phyloP scores from a whole-genome alignment of 2,888 invertebrate species.

The Neoitamus cyanurus region DNA sequence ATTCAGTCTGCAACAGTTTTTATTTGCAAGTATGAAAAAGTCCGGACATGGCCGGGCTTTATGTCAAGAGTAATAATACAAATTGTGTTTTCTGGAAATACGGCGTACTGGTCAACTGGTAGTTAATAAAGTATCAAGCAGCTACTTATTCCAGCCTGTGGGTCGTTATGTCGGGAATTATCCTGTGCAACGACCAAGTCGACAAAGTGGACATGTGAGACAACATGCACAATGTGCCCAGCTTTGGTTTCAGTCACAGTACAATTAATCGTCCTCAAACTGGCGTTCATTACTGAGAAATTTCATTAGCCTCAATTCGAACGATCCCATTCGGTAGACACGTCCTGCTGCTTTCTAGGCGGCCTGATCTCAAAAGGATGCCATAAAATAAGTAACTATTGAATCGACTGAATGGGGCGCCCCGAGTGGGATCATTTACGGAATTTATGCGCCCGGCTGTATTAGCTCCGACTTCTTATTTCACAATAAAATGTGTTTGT shows the following conservation, averaged over 20 bases:
- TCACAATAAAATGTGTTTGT: conserved; percentile 31
- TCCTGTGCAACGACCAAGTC: neutral
- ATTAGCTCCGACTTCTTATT: conserved; percentile 26
- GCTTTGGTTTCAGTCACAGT: neutral
- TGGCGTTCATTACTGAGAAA: conserved; percentile 1
- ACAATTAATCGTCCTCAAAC: neutral
- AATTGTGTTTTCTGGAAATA: too few species aligned
- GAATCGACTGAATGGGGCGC: neutral
- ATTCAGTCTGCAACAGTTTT: too few species aligned
- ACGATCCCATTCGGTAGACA: neutral
- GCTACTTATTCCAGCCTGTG: neutral
- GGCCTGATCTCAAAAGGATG: neutral
- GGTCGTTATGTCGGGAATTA: neutral
- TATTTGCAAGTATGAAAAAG: too few species aligned
- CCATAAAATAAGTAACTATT: conserved; percentile 26
- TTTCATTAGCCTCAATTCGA: conserved; percentile 10
- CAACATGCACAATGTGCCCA: neutral
- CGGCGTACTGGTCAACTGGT: too few species aligned
- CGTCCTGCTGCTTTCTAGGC: neutral
- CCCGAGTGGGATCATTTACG: conserved; percentile 12
- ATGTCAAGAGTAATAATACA: too few species aligned
- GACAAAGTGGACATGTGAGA: neutral
- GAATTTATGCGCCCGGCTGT: neutral
- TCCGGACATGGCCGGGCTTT: too few species aligned
- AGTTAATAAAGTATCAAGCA: neutral